These are phyloP conservation scores for Myocastor coypus DNA, from an alignment of 2,113 vertebrate genomes.

Conservation along the genomic window DNA sequence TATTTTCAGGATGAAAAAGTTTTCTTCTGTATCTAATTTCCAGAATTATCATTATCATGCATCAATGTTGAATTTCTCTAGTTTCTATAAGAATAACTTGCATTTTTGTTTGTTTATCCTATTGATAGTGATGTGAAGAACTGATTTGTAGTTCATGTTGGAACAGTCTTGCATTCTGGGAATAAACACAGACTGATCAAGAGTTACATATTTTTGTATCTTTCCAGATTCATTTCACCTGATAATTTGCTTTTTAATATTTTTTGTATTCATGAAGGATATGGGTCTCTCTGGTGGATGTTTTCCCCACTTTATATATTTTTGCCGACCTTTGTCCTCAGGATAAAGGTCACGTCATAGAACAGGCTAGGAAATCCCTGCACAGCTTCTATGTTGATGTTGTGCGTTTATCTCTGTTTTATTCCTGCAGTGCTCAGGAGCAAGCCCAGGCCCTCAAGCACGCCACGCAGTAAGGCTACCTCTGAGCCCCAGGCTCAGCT, in stretches of 20 bases:
- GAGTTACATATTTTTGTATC: neutral
- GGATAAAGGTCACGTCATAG: neutral
- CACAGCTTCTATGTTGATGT: neutral
- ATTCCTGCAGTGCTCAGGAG: neutral
- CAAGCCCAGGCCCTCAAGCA: neutral
- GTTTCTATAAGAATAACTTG: neutral
- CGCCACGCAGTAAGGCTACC: too few species aligned
- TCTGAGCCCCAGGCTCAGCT: neutral
- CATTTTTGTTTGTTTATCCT: neutral
- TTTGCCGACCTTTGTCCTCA: neutral
- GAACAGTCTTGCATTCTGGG: neutral
- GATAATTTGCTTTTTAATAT: neutral
- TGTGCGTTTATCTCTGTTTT: neutral
- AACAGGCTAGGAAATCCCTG: neutral
- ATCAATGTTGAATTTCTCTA: neutral
- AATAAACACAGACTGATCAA: neutral
- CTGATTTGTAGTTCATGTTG: neutral
- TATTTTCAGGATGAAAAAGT: neutral
- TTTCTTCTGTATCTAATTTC: neutral
- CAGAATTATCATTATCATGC: neutral
- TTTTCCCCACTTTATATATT: neutral
- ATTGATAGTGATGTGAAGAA: neutral
- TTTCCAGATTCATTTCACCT: neutral
- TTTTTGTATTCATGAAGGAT: neutral
- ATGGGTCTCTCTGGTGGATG: neutral